Percentiles rank a stretch among this genome's conserved stretches.
phyloP scores from a whole-genome alignment of 2,888 invertebrate species.

The Ellobium chinense region DNA sequence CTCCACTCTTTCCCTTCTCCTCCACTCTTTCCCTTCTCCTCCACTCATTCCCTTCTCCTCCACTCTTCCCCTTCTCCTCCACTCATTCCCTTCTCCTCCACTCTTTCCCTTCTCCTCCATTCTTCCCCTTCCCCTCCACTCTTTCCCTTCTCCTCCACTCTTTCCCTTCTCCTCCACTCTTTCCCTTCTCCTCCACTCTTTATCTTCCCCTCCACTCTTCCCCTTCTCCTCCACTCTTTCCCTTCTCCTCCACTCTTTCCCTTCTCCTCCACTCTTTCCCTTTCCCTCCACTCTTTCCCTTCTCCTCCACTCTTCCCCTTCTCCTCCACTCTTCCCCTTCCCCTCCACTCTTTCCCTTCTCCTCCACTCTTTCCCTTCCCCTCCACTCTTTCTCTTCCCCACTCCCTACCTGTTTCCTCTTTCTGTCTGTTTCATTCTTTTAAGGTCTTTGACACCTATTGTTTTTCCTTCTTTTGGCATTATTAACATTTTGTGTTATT shows the following conservation, averaged over 20 bases:
- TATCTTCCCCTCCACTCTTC: background rate
- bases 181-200: slow-evolving; percentile 2
- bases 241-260: background rate
- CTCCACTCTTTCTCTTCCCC: no score
- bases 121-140: background rate
- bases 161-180: no score
- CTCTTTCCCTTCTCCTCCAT: background rate
- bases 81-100: no score
- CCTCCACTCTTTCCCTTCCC: background rate
- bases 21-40: no score
- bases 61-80: background rate
- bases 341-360: background rate
- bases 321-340: background rate
- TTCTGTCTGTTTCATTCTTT: background rate
- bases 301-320: no score
- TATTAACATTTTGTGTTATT: no score
- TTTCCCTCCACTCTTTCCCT: background rate
- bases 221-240: background rate
- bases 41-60: slow-evolving; percentile 1
- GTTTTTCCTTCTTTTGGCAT: no score
- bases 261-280: slow-evolving; percentile 1
- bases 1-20: background rate
- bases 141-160: background rate
- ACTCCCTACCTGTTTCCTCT: background rate
- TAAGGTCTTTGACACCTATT: no score